Percentiles rank a stretch among this genome's conserved stretches.
Conservation (phyloP, 2,888 invertebrate genomes). For the Cepaea hortensis region DNA sequence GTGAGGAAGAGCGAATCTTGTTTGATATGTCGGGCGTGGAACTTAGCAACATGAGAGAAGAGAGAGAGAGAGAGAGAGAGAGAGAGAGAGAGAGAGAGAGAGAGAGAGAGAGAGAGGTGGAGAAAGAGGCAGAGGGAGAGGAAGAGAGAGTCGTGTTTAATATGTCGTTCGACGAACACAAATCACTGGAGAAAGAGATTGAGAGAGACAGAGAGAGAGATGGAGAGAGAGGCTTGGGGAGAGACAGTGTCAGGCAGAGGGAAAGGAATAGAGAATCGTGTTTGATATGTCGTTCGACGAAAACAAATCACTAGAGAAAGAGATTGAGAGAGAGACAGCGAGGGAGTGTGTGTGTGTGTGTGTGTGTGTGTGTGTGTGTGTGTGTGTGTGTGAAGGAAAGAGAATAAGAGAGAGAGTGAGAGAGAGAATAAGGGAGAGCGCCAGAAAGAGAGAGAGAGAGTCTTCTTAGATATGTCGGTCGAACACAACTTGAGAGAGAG, state of each 20-base stretch:
- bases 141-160: not conserved
- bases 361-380: too few species aligned
- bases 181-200: not conserved
- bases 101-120: slow-evolving; percentile 18
- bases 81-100: not conserved
- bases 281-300: too few species aligned
- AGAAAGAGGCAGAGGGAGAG: not conserved
- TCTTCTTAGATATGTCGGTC: not conserved
- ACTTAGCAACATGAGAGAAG: not conserved
- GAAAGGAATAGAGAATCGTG: too few species aligned
- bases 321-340: too few species aligned
- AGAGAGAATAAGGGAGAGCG: too few species aligned
- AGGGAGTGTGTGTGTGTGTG: too few species aligned
- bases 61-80: not conserved
- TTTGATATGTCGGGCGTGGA: too few species aligned
- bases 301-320: too few species aligned
- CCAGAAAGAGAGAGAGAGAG: too few species aligned
- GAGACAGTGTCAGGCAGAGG: too few species aligned
- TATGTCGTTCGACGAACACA: not conserved
- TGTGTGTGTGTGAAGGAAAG: too few species aligned
- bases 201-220: not conserved
- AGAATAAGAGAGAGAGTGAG: too few species aligned
- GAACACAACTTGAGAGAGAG: not conserved
- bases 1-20: not conserved
- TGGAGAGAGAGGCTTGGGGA: not conserved